These are phyloP conservation scores for Pocillopora damicornis DNA, from an alignment of 64 coral and sea anemone genomes.

Conservation along the genomic window DNA sequence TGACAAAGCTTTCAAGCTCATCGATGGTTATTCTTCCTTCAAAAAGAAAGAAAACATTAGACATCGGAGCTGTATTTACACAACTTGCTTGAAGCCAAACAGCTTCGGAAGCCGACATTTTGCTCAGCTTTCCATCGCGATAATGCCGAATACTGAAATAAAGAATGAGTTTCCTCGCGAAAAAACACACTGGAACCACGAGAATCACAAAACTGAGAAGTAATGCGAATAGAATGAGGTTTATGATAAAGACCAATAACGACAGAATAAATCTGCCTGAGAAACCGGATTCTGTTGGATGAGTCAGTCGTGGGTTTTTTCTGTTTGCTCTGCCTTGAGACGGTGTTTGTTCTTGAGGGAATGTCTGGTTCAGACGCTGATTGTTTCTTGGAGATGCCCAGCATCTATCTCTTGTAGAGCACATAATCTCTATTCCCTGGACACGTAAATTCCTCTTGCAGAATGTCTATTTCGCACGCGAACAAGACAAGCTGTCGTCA, in stretches of 20 bases:
- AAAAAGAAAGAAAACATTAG: slow-evolving; percentile 73
- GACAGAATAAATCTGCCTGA: slow-evolving; percentile 49
- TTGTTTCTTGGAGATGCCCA: slow-evolving; percentile 30
- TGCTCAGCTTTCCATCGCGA: slow-evolving; percentile 50
- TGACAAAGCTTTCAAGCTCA: slow-evolving; percentile 54
- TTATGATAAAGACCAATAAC: slow-evolving; percentile 30
- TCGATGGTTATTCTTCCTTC: slow-evolving; percentile 59
- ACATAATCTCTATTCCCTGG: not conserved
- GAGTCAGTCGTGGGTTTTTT: slow-evolving; percentile 64
- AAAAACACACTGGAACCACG: slow-evolving; percentile 56
- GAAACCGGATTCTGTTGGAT: slow-evolving; percentile 70
- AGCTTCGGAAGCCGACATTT: slow-evolving; percentile 59
- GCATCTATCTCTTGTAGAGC: slow-evolving; percentile 25
- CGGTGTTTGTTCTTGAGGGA: slow-evolving; percentile 1
- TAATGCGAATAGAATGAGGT: slow-evolving; percentile 55
- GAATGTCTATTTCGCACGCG: not conserved
- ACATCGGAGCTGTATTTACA: slow-evolving; percentile 24
- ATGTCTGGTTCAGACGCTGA: slow-evolving; percentile 23
- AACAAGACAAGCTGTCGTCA: not conserved
- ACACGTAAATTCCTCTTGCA: not conserved
- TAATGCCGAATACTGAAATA: slow-evolving; percentile 40
- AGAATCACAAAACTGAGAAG: slow-evolving; percentile 38
- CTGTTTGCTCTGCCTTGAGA: not conserved
- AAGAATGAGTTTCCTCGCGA: slow-evolving; percentile 48
- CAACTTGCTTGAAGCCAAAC: slow-evolving; percentile 43